A percentile compares a stretch with the other conserved stretches of the same genome.
These are phyloP conservation scores for Eupeodes luniger DNA, from an alignment of 2,888 invertebrate species.

Conservation along the genomic window DNA sequence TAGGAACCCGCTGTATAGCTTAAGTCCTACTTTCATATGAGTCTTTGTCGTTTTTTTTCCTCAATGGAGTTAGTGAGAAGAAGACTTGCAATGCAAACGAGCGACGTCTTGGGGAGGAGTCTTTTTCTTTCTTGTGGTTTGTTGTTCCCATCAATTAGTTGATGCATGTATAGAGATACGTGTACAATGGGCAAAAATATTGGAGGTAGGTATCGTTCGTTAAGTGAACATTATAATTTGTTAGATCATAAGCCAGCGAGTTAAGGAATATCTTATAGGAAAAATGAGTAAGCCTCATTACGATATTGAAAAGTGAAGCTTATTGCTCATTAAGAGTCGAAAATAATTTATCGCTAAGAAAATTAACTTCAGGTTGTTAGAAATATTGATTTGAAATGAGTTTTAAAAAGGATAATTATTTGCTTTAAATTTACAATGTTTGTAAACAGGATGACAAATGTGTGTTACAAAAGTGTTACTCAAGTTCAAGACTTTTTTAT, in stretches of 20 bases:
- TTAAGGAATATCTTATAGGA: background rate
- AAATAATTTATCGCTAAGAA: slow-evolving; percentile 45
- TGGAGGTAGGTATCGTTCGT: slow-evolving; percentile 54
- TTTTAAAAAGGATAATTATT: slow-evolving; percentile 39
- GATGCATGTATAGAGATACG: slow-evolving; percentile 30
- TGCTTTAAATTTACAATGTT: background rate
- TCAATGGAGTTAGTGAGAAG: background rate
- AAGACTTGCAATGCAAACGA: slow-evolving; percentile 5
- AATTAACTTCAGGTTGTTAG: slow-evolving; percentile 33
- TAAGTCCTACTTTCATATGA: slow-evolving; percentile 11
- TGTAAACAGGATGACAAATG: too few relatives aligned
- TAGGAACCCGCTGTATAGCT: background rate
- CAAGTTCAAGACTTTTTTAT: too few relatives aligned
- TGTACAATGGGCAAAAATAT: slow-evolving; percentile 13
- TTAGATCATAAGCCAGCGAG: slow-evolving; percentile 50
- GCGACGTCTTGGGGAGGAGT: slow-evolving; percentile 16
- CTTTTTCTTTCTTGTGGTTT: slow-evolving; percentile 30
- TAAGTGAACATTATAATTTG: slow-evolving; percentile 67
- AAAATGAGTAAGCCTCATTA: slow-evolving; percentile 39
- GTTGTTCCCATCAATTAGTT: slow-evolving; percentile 70
- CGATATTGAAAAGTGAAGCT: slow-evolving; percentile 53
- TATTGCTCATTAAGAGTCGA: slow-evolving; percentile 63
- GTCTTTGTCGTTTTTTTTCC: background rate
- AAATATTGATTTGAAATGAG: slow-evolving; percentile 54
- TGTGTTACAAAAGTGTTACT: too few relatives aligned